These are phyloP conservation scores for Micromesistius poutassou DNA, from an alignment of 2,797 vertebrate species.

Conservation along the genomic window DNA sequence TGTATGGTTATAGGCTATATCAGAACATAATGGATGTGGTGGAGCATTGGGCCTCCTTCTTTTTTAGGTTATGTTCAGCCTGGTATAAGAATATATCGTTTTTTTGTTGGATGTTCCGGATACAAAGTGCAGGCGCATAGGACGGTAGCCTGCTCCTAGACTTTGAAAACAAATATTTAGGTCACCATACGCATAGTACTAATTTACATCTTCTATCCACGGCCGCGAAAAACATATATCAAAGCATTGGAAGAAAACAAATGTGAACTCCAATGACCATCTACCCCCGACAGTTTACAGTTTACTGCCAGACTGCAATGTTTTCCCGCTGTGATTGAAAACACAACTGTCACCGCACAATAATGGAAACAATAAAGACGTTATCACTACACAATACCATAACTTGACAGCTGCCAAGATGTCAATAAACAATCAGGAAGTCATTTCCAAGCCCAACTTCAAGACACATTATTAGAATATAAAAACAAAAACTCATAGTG, in stretches of 20 bases:
- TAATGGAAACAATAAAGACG: slow-evolving; percentile 71
- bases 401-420: slow-evolving; percentile 66
- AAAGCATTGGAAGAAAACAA: neutral
- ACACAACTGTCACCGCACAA: slow-evolving; percentile 59
- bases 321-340: slow-evolving; percentile 42
- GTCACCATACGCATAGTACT: neutral
- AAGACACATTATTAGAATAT: slow-evolving; percentile 71
- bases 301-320: slow-evolving; percentile 43
- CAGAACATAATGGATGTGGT: neutral
- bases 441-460: slow-evolving; percentile 67
- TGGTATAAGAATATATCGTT: neutral
- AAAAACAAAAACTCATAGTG: slow-evolving; percentile 56
- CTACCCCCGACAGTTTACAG: slow-evolving; percentile 43
- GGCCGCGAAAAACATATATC: neutral
- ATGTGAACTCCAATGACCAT: slow-evolving; percentile 9
- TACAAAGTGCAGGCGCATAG: neutral
- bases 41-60: neutral
- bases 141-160: no score
- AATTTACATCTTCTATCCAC: neutral
- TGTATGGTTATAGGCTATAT: slow-evolving; percentile 16
- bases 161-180: neutral
- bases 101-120: neutral
- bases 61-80: neutral
- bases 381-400: slow-evolving; percentile 48
- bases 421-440: slow-evolving; percentile 68